These are phyloP conservation scores for Barbus barbus DNA, from an alignment of 2,113 vertebrate species.

Conservation along the genomic window DNA sequence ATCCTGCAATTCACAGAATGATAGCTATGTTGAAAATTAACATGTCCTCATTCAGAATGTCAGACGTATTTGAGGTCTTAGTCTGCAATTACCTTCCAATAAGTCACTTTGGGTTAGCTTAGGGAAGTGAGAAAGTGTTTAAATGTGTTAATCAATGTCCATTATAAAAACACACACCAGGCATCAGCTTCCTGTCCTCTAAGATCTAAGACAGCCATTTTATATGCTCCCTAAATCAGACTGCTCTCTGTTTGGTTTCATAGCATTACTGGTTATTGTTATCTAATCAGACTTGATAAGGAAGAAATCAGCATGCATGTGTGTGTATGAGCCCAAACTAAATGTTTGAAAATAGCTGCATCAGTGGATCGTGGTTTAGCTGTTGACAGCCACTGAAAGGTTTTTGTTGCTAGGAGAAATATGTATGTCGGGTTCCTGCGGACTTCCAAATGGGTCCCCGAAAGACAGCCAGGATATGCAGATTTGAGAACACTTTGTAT, in stretches of 20 bases:
- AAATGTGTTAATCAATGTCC: slow-evolving; percentile 73
- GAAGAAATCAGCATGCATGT: neutral
- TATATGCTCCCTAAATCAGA: neutral
- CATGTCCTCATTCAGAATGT: slow-evolving; percentile 37
- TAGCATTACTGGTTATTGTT: neutral
- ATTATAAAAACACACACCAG: slow-evolving; percentile 69
- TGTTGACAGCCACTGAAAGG: neutral
- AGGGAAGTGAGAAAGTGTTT: slow-evolving; percentile 68
- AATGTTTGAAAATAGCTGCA: neutral
- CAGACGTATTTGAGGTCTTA: slow-evolving; percentile 9
- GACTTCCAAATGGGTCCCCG: neutral
- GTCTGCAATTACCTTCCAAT: slow-evolving; percentile 70
- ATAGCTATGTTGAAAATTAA: slow-evolving; percentile 70
- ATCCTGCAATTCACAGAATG: slow-evolving; percentile 7
- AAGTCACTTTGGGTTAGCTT: slow-evolving; percentile 57
- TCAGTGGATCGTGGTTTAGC: neutral
- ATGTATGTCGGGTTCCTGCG: neutral
- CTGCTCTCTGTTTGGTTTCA: neutral
- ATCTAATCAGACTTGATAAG: neutral
- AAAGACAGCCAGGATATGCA: neutral
- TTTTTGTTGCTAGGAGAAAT: slow-evolving; percentile 17
- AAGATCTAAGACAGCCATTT: neutral
- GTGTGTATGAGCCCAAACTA: neutral
- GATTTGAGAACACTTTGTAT: neutral
- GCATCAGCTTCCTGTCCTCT: slow-evolving; percentile 47